phyloP scores from a whole-genome alignment of 2,797 vertebrate species.

The Melanotaenia maccullochi region DNA sequence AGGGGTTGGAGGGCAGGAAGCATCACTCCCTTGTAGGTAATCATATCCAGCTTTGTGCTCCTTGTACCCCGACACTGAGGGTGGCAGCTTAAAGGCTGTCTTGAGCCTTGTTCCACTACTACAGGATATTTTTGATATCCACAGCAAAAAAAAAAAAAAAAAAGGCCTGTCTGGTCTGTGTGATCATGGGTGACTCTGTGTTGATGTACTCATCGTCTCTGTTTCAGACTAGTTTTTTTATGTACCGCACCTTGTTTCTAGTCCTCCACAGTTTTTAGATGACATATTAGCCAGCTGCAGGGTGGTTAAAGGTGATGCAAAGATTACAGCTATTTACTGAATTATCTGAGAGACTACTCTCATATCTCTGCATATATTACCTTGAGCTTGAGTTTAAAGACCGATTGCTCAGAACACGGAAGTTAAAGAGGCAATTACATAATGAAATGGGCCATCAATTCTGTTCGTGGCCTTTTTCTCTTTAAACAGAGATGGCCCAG shows the following conservation, averaged over 20 bases:
- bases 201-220: slow-evolving; percentile 60
- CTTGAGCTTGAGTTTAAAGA: slow-evolving; percentile 83
- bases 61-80: slow-evolving; percentile 74
- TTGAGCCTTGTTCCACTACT: slow-evolving; percentile 62
- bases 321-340: slow-evolving; percentile 83
- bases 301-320: slow-evolving; percentile 80
- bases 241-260: slow-evolving; percentile 56
- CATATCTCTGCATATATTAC: slow-evolving; percentile 80
- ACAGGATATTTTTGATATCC: slow-evolving; percentile 67
- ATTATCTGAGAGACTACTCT: slow-evolving; percentile 78
- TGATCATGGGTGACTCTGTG: slow-evolving; percentile 50
- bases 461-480: slow-evolving; percentile 77
- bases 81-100: slow-evolving; percentile 76
- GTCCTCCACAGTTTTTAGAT: slow-evolving; percentile 61
- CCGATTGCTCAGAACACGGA: slow-evolving; percentile 82
- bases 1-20: slow-evolving; percentile 81
- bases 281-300: slow-evolving; percentile 72
- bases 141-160: slow-evolving; percentile 22
- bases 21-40: slow-evolving; percentile 84
- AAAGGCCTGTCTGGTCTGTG: slow-evolving; percentile 14
- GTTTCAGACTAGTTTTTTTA: slow-evolving; percentile 48
- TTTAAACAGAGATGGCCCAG: slow-evolving; percentile 82
- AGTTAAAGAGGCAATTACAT: slow-evolving; percentile 86
- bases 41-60: slow-evolving; percentile 83
- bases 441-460: slow-evolving; percentile 86